phyloP scores from a whole-genome alignment of 2,113 vertebrate species.

The Tretioscincus oriximinensis region DNA sequence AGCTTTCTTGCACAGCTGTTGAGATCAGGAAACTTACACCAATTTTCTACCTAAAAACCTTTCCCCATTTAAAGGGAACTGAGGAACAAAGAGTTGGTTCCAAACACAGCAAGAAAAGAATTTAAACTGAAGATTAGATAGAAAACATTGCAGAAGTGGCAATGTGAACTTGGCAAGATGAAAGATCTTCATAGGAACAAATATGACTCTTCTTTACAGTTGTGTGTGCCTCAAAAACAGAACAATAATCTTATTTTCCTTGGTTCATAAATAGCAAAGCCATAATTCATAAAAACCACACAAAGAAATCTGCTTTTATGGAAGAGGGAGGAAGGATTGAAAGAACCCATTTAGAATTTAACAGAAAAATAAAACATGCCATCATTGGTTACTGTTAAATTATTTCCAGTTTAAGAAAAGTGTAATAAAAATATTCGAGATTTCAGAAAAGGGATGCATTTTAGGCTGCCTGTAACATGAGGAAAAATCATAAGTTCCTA shows the following conservation, averaged over 20 bases:
- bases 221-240: neutral
- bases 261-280: neutral
- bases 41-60: neutral
- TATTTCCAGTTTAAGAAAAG: neutral
- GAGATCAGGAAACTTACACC: neutral
- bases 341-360: neutral
- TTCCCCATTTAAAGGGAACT: neutral
- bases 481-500: too few species aligned
- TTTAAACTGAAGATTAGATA: neutral
- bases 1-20: neutral
- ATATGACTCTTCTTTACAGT: neutral
- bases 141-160: too few species aligned
- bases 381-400: neutral
- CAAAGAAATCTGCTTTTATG: neutral
- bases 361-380: accelerated
- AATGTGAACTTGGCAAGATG: neutral
- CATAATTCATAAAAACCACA: neutral
- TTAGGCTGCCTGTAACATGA: too few species aligned
- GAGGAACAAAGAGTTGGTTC: neutral
- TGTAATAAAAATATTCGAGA: neutral
- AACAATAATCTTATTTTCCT: neutral
- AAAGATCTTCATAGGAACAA: neutral
- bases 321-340: neutral
- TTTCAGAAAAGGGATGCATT: neutral
- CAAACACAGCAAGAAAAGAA: neutral